Evolutionary conservation across 2,888 invertebrate species (phyloP).

Genomic region (Helicoverpa assulta): DNA sequence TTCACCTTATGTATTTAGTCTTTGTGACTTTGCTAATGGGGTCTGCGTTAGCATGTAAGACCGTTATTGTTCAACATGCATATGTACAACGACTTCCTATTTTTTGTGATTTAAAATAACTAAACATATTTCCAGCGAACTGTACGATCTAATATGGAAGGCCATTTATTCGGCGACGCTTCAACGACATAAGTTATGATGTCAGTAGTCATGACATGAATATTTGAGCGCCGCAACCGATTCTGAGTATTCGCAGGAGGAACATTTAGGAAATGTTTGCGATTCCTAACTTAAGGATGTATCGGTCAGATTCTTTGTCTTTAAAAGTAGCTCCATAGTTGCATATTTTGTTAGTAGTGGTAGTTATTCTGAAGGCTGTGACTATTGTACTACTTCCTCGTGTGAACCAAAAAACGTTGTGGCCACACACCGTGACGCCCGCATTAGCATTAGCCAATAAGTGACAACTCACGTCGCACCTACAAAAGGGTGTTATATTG

Average conservation of each 20-base stretch:
- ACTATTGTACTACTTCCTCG: not conserved
- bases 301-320: conserved; percentile 17
- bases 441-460: conserved; percentile 37
- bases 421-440: conserved; percentile 46
- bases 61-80: conserved; percentile 45
- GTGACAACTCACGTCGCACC: conserved; percentile 48
- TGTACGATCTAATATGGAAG: conserved; percentile 44
- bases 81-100: conserved; percentile 31
- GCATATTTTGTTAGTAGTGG: too few species aligned
- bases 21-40: conserved; percentile 24
- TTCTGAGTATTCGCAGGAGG: conserved; percentile 54
- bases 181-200: conserved; percentile 61
- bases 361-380: not conserved
- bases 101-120: conserved; percentile 45
- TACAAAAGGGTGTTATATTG: conserved; percentile 52
- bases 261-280: conserved; percentile 50
- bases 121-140: conserved; percentile 31
- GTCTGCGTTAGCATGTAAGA: conserved; percentile 16
- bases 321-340: not conserved
- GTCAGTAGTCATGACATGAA: conserved; percentile 62
- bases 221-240: conserved; percentile 49
- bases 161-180: conserved; percentile 51
- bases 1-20: conserved; percentile 14
- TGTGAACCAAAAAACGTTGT: conserved; percentile 12
- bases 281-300: conserved; percentile 34